Evolutionary conservation across 2,888 invertebrate species (phyloP).

Genomic region (Spodoptera littoralis): DNA sequence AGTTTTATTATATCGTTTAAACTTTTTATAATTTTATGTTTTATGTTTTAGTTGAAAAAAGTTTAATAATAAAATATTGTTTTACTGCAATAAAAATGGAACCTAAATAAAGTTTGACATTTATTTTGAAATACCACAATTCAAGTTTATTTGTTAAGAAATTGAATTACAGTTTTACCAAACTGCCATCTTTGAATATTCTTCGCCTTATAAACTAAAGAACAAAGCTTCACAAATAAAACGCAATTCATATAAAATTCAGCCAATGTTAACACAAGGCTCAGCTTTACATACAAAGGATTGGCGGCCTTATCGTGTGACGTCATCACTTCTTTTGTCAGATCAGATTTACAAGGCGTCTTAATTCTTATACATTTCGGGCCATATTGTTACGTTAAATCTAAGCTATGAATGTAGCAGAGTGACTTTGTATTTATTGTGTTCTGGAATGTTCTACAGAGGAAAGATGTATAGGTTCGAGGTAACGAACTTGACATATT

Average conservation of each 20-base stretch:
- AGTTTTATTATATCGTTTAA: neutral
- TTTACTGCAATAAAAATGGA: too few relatives aligned
- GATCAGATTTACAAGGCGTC: slow-evolving; percentile 28
- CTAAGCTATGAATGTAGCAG: neutral
- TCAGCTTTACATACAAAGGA: slow-evolving; percentile 22
- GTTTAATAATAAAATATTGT: too few relatives aligned
- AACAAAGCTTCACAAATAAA: too few relatives aligned
- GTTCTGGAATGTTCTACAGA: slow-evolving; percentile 2
- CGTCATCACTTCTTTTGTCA: slow-evolving; percentile 21
- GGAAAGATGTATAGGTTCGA: too few relatives aligned
- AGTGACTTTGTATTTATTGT: neutral
- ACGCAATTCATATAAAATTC: neutral
- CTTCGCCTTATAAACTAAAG: too few relatives aligned
- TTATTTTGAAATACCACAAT: too few relatives aligned
- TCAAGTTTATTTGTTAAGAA: too few relatives aligned
- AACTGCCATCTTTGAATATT: neutral
- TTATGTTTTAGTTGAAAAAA: too few relatives aligned
- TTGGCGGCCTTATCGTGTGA: slow-evolving; percentile 26
- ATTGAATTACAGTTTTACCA: neutral
- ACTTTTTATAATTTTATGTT: too few relatives aligned
- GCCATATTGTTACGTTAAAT: slow-evolving; percentile 5
- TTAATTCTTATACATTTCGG: slow-evolving; percentile 20
- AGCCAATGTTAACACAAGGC: slow-evolving; percentile 11
- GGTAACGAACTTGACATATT: too few relatives aligned
- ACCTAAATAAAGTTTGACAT: too few relatives aligned